Base-by-base conservation (phyloP, 2,888 invertebrate species). In the Galeopsomyia nigrocyanea region DNA sequence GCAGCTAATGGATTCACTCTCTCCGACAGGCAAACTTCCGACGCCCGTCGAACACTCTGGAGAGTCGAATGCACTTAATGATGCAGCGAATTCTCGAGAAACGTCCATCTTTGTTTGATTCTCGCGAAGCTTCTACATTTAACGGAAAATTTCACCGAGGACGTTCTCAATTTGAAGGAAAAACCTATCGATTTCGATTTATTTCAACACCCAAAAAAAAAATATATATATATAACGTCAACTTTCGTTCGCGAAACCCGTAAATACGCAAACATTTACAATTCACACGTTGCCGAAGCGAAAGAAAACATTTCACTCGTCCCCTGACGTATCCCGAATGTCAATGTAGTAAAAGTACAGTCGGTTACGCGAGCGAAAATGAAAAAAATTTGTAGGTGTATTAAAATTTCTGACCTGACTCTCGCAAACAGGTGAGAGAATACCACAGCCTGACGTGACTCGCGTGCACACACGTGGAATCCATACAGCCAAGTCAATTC, bases 391-490 rank as follows among this genome's bases (percentile, higher is more conserved):
- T 16, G n/a, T 31, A n/a, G 31, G n/a, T 50, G 50, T 58, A 70
- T 66, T 55, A 51, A 65, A 62, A 60, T 65, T 2, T 66, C 66
- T 56, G 60, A 71, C 61, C 71, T 61, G 66, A 22, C 47, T 10
- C 7, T 39, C 39, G 7, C 7, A 5, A 1, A 7, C 10, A 39
- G 10, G 39, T 7, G 39, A 39, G 39, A 39, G 46, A 10, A 3
- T 9, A 10, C 39, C 5, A 26, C 26, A 26, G 26, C 26, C 26
- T 49, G 65, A 61, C 70, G 58, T 71, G 71, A 55, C 50, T 31
- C n/a, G 21, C 26, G 19, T 22, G 31, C 46, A 10, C 16, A 10
- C 16, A 14, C 21, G 17, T 39, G 16, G 51, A 57, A 21, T 46
- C 49, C 9, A 7, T n/a, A 6, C 51, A 16, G 16, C 3, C 69